Conservation (phyloP, 2,797 vertebrate genomes). For the Sebastes vulpes region DNA sequence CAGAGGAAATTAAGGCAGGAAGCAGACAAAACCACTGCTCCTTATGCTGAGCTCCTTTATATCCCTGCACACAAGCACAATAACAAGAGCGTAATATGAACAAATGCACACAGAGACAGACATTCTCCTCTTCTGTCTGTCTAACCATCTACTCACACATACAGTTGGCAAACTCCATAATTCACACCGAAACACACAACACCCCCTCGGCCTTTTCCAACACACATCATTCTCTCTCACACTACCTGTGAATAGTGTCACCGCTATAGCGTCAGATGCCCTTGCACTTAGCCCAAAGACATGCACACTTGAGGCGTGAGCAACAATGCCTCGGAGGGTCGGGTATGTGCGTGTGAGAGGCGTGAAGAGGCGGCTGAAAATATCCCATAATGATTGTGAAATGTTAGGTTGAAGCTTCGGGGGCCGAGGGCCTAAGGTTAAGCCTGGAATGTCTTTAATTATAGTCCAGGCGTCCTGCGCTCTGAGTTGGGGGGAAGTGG, state of each 20-base stretch:
- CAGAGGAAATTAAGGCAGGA: background rate
- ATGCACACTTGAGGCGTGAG: slow-evolving; percentile 24
- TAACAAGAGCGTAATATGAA: no score
- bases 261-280: background rate
- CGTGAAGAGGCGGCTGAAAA: slow-evolving; percentile 67
- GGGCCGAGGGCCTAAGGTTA: slow-evolving; percentile 76
- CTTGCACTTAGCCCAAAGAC: slow-evolving; percentile 18
- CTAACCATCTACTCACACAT: slow-evolving; percentile 35
- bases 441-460: slow-evolving; percentile 85
- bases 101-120: background rate
- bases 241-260: background rate
- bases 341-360: slow-evolving; percentile 44
- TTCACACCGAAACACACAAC: slow-evolving; percentile 14
- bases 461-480: slow-evolving; percentile 62
- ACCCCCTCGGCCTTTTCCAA: background rate
- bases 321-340: slow-evolving; percentile 24
- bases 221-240: slow-evolving; percentile 15
- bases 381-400: slow-evolving; percentile 72
- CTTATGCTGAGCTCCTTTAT: background rate
- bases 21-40: background rate
- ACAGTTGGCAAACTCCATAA: slow-evolving; percentile 6
- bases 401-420: slow-evolving; percentile 70
- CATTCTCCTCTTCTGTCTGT: background rate
- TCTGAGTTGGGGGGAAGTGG: slow-evolving; percentile 34
- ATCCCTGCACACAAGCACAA: background rate